Conservation (phyloP, 2,888 invertebrate species). For the Stratiomys singularior region DNA sequence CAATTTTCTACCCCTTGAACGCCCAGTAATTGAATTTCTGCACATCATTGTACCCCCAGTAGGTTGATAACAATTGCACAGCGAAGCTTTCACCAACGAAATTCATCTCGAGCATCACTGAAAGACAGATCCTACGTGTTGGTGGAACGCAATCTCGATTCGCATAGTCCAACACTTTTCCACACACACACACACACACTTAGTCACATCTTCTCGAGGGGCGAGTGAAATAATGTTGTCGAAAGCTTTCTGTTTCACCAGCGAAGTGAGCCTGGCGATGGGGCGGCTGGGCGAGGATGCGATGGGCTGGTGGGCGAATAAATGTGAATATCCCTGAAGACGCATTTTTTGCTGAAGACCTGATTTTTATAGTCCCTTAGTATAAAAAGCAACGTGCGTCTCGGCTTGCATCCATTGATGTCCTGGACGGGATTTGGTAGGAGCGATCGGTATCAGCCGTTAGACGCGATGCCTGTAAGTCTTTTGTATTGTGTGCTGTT, state of each 20-base stretch:
- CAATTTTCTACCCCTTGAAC: no score
- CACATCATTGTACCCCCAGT: not conserved
- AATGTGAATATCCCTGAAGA: not conserved
- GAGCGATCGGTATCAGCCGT: not conserved
- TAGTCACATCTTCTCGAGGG: not conserved
- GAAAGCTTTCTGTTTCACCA: constrained; percentile 1
- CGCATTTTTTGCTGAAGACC: constrained; percentile 8
- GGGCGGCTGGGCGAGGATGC: not conserved
- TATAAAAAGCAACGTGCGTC: constrained; percentile 30
- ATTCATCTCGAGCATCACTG: not conserved
- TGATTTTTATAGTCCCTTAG: not conserved
- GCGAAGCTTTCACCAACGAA: not conserved
- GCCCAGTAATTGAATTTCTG: not conserved
- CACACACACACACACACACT: not conserved
- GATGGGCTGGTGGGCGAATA: not conserved
- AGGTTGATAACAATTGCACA: not conserved
- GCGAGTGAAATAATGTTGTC: not conserved
- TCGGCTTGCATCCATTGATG: not conserved
- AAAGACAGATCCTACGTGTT: not conserved
- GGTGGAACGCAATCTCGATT: not conserved
- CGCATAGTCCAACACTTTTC: not conserved
- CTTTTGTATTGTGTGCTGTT: not conserved
- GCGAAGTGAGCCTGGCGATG: not conserved
- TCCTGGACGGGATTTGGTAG: constrained; percentile 6
- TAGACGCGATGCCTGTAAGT: constrained; percentile 10